phyloP scores from a whole-genome alignment of 2,113 vertebrate species.

The Tautogolabrus adspersus region DNA sequence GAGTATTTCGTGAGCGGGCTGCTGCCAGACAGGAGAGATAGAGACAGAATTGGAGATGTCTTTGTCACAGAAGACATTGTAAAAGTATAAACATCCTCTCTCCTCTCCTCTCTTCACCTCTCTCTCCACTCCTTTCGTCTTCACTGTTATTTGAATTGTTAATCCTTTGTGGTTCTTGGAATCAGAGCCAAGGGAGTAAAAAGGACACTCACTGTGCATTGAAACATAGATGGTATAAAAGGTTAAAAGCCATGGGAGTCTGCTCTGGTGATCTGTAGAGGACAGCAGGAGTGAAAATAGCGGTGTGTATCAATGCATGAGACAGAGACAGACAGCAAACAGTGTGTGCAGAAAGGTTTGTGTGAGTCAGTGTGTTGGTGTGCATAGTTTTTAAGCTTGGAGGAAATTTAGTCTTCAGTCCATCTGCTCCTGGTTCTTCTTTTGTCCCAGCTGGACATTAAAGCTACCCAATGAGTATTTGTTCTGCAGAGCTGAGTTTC shows the following conservation, averaged over 20 bases:
- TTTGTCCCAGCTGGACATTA: slow-evolving; percentile 44
- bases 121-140: slow-evolving; percentile 6
- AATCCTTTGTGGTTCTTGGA: slow-evolving; percentile 26
- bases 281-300: slow-evolving; percentile 44
- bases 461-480: slow-evolving; percentile 38
- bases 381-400: slow-evolving; percentile 22
- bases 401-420: slow-evolving; percentile 52
- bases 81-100: slow-evolving; percentile 33
- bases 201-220: slow-evolving; percentile 27
- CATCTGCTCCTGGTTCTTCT: slow-evolving; percentile 60
- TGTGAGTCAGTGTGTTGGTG: slow-evolving; percentile 28
- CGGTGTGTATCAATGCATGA: slow-evolving; percentile 10
- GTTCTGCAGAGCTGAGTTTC: slow-evolving; percentile 26
- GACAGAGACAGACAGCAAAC: slow-evolving; percentile 36
- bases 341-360: slow-evolving; percentile 6
- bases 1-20: slow-evolving; percentile 15
- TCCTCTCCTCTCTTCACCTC: slow-evolving; percentile 7
- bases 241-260: slow-evolving; percentile 39
- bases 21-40: slow-evolving; percentile 43
- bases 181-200: slow-evolving; percentile 10
- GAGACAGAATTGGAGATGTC: slow-evolving; percentile 37
- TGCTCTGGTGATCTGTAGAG: slow-evolving; percentile 51
- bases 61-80: slow-evolving; percentile 35
- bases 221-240: slow-evolving; percentile 54
- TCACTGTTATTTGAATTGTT: slow-evolving; percentile 7